Evolutionary conservation across 2,797 vertebrate species (phyloP).

Genomic region (Xyrichtys novacula): DNA sequence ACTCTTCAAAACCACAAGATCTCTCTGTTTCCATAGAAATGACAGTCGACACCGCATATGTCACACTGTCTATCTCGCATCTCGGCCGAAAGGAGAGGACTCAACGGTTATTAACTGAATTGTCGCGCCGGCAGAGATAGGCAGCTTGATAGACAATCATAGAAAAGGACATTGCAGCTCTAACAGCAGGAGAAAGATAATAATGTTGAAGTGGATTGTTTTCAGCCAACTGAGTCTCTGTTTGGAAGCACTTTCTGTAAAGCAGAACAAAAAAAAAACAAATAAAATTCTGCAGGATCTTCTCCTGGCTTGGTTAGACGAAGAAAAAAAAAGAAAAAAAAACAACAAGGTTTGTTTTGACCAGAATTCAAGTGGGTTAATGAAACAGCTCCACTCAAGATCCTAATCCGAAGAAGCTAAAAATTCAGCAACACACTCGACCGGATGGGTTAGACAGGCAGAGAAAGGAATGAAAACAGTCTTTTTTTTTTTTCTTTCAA

Average conservation of each 20-base stretch:
- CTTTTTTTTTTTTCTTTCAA: slow-evolving; percentile 22
- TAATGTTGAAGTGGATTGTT: slow-evolving; percentile 78
- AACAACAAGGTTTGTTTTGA: slow-evolving; percentile 40
- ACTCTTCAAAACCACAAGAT: slow-evolving; percentile 56
- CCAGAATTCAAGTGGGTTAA: slow-evolving; percentile 58
- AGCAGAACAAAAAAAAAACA: slow-evolving; percentile 64
- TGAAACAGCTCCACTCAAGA: slow-evolving; percentile 49
- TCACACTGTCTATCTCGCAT: slow-evolving; percentile 69
- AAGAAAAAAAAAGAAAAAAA: background rate
- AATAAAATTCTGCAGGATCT: slow-evolving; percentile 61
- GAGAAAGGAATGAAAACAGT: slow-evolving; percentile 57
- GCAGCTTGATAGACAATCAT: slow-evolving; percentile 76
- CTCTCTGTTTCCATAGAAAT: slow-evolving; percentile 77
- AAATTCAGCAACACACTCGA: slow-evolving; percentile 45
- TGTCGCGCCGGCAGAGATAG: slow-evolving; percentile 68
- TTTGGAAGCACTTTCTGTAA: slow-evolving; percentile 64
- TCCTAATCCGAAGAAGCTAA: slow-evolving; percentile 54
- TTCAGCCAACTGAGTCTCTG: slow-evolving; percentile 69
- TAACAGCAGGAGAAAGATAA: slow-evolving; percentile 74
- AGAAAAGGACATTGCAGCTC: slow-evolving; percentile 71
- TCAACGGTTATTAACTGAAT: slow-evolving; percentile 76
- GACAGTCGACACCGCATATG: slow-evolving; percentile 60
- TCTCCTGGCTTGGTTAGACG: slow-evolving; percentile 59
- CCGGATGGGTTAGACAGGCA: slow-evolving; percentile 45
- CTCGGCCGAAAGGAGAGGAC: slow-evolving; percentile 64